Conservation (phyloP, 2,797 vertebrate species). For the Phoebastria nigripes region DNA sequence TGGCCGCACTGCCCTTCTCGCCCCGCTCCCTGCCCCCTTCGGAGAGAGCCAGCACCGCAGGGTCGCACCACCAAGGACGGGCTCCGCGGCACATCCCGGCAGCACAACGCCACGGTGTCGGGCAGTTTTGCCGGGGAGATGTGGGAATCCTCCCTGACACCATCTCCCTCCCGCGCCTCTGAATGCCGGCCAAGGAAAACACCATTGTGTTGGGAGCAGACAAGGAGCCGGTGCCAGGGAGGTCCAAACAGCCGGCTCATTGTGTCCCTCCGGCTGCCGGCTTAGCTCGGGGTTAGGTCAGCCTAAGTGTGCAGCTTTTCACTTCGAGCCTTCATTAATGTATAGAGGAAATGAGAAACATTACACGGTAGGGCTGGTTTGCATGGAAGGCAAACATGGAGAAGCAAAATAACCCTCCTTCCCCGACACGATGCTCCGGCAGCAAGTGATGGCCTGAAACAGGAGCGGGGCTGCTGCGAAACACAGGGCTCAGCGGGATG, state of each 20-base stretch:
- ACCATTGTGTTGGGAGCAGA: constrained; percentile 2
- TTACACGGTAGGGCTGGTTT: neutral
- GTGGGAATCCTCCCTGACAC: constrained; percentile 27
- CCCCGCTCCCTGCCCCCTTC: neutral
- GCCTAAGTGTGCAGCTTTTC: neutral
- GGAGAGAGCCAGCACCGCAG: rapidly evolving
- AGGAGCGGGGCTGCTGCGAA: neutral
- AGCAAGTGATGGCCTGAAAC: rapidly evolving
- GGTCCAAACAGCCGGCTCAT: neutral
- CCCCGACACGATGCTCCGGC: rapidly evolving
- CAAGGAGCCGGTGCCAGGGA: neutral
- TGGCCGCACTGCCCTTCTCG: rapidly evolving
- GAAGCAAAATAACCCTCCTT: neutral
- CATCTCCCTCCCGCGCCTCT: neutral
- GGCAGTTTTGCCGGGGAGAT: neutral
- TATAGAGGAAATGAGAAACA: neutral
- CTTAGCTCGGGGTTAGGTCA: neutral
- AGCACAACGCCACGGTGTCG: rapidly evolving
- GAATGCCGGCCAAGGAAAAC: neutral
- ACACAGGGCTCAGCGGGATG: rapidly evolving
- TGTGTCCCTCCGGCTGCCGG: neutral
- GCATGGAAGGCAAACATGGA: neutral
- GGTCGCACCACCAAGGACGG: neutral
- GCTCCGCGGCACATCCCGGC: rapidly evolving
- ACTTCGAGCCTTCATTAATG: neutral